Conservation (phyloP, 2,113 vertebrate genomes). For the Crotalus tigris region DNA sequence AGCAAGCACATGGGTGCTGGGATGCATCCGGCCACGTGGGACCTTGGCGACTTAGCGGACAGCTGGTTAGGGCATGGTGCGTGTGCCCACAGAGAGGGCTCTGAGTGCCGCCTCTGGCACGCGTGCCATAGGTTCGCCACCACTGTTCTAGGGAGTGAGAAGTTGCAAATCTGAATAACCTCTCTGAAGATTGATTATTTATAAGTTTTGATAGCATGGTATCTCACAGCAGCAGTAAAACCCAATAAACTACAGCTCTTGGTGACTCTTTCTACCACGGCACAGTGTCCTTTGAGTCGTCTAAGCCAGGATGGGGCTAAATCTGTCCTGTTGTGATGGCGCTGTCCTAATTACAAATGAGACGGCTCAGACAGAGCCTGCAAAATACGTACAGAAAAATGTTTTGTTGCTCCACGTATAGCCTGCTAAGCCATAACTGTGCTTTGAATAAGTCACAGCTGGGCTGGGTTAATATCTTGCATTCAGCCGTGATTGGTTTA, state of each 20-base stretch:
- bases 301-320: not conserved
- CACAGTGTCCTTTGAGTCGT: not conserved
- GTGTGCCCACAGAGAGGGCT: too few species aligned
- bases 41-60: too few species aligned
- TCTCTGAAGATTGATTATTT: not conserved
- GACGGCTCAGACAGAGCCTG: not conserved
- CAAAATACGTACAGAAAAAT: not conserved
- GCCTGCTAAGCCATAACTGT: not conserved
- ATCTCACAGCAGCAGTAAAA: not conserved
- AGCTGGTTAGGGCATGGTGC: too few species aligned
- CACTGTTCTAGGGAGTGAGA: not conserved
- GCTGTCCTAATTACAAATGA: not conserved
- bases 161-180: not conserved
- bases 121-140: too few species aligned
- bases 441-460: not conserved
- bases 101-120: too few species aligned
- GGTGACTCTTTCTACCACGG: not conserved
- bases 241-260: not conserved
- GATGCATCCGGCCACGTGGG: too few species aligned
- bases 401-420: not conserved
- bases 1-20: too few species aligned
- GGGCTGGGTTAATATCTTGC: not conserved
- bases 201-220: not conserved
- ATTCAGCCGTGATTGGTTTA: not conserved
- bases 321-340: not conserved